These are phyloP conservation scores for Typhlichthys subterraneus DNA, from an alignment of 2,797 vertebrate species.

Conservation along the genomic window DNA sequence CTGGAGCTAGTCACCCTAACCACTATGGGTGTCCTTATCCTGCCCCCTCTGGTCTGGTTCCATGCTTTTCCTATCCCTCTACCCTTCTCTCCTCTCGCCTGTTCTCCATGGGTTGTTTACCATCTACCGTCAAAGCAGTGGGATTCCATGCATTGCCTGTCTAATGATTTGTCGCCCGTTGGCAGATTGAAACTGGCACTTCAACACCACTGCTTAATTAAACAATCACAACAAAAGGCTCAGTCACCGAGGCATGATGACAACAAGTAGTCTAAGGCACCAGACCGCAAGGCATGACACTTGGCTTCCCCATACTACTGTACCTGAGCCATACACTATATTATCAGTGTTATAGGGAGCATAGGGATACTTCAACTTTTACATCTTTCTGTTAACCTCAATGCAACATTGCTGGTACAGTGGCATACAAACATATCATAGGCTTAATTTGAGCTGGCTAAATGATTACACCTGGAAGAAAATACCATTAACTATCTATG, in stretches of 20 bases:
- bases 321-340: too few relatives aligned
- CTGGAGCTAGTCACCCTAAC: too few relatives aligned
- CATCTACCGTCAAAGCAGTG: slow-evolving; percentile 60
- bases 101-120: slow-evolving; percentile 68
- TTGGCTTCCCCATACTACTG: too few relatives aligned
- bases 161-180: slow-evolving; percentile 29
- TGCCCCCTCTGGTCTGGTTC: neutral
- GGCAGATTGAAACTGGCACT: slow-evolving; percentile 41
- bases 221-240: slow-evolving; percentile 45
- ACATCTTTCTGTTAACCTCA: too few relatives aligned
- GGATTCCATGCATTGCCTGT: slow-evolving; percentile 63
- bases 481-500: too few relatives aligned
- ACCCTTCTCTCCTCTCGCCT: slow-evolving; percentile 24
- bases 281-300: too few relatives aligned
- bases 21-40: too few relatives aligned
- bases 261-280: too few relatives aligned
- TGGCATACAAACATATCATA: neutral
- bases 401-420: too few relatives aligned
- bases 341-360: too few relatives aligned
- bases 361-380: too few relatives aligned
- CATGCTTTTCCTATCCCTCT: slow-evolving; percentile 15
- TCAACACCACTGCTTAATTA: slow-evolving; percentile 53
- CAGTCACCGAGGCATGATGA: slow-evolving; percentile 4
- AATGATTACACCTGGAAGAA: neutral
- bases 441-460: neutral